Base-by-base conservation (phyloP, 1,140 invertebrate species). In the Zaprionus camerounensis region DNA sequence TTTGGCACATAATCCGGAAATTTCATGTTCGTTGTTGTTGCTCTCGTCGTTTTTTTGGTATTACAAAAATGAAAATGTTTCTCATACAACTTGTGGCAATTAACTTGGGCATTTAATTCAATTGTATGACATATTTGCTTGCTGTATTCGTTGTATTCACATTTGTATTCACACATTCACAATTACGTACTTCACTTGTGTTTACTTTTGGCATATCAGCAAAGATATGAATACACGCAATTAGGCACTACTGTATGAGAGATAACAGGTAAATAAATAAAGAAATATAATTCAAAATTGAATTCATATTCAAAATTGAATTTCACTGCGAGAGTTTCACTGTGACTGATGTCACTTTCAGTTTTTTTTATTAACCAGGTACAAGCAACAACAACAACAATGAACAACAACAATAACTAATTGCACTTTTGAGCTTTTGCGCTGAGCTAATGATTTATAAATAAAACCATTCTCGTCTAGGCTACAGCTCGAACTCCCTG, bases 1-100 rank as follows among this genome's bases (percentile, higher is more conserved):
- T 92, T 92, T 41, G 85, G 91, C 55, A 92, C 65, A 81, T 90
- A 92, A 81, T 92, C 87, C 76, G 91, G 87, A 88, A 92, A 92
- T 75, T 92, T 92, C 91, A 92, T 92, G 65, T 67, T 92, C 38
- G 56, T 61, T 66, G 24, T 46, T 56, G 38, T 61, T 34, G 31
- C 9, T 34, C 31, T 11, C 31, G 9, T 11, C 36, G 41, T 71
- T 26, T 24, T 70, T 41, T 41, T n/a, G 61, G 63, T 66, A 57
- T 67, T 80, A 70, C 66, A 41, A 51, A 81, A 77, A 74, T 83
- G 51, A 64, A 87, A 80, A 70, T 82, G 82, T 86, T 75, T 86
- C 65, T 82, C 69, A 87, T 65, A 78, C 67, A 72, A 65, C 5
- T 55, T 85, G 83, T 76, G 78, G 78, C 44, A 82, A 87, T 87